Evolutionary conservation across 1,140 invertebrate species (phyloP).

Genomic region (Drosophila punjabiensis): DNA sequence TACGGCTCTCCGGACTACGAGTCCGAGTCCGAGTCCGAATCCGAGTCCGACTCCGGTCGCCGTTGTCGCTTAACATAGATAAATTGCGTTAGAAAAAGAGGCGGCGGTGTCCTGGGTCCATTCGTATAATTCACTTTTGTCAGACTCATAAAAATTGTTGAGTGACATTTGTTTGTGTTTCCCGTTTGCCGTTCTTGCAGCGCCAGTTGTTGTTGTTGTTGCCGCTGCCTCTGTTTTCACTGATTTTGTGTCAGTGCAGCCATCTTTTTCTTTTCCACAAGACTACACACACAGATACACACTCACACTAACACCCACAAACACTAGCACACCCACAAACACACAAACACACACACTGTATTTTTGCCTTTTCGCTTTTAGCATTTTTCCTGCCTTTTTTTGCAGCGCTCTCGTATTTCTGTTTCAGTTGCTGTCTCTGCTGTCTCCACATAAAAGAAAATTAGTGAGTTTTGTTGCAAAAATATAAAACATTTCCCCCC

Average conservation of each 20-base stretch:
- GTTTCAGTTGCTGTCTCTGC: constrained; percentile 70
- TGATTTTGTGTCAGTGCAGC: constrained; percentile 78
- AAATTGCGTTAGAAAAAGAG: constrained; percentile 84
- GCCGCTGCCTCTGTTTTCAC: constrained; percentile 57
- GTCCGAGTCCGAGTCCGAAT: background rate
- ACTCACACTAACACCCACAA: constrained; percentile 23
- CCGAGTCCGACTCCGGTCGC: constrained; percentile 38
- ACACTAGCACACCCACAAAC: constrained; percentile 3
- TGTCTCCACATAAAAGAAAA: constrained; percentile 77
- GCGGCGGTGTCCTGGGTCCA: constrained; percentile 76
- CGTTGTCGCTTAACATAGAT: constrained; percentile 76
- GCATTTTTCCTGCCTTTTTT: constrained; percentile 43
- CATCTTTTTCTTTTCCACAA: constrained; percentile 81
- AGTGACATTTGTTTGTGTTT: constrained; percentile 84
- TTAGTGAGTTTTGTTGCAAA: constrained; percentile 78
- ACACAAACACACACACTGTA: constrained; percentile 24
- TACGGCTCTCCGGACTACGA: constrained; percentile 11
- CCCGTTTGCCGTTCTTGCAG: constrained; percentile 67
- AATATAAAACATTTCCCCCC: constrained; percentile 70
- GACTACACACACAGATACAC: constrained; percentile 50
- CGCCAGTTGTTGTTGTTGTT: constrained; percentile 30
- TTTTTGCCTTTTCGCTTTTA: constrained; percentile 57
- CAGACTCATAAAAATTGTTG: constrained; percentile 84
- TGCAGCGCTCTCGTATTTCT: constrained; percentile 64
- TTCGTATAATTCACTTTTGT: constrained; percentile 84